Evolutionary conservation across 2,888 invertebrate species (phyloP).

Genomic region (Loripinus fragilis): DNA sequence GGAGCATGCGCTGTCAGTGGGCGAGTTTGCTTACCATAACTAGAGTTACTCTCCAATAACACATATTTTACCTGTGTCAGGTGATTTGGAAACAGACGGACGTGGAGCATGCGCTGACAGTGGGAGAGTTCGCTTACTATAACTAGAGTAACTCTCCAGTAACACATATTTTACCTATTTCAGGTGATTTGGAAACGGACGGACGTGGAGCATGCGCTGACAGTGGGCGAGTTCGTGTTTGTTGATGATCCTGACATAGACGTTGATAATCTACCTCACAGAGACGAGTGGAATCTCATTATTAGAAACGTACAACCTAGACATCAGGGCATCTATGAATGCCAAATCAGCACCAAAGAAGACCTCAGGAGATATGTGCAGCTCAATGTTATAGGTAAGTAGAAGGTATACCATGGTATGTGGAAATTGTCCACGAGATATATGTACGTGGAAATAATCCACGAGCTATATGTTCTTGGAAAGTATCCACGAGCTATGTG

Average conservation of each 20-base stretch:
- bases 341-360: slow-evolving; percentile 73
- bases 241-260: slow-evolving; percentile 62
- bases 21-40: too few relatives aligned
- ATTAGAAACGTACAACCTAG: slow-evolving; percentile 67
- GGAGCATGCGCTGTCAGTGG: slow-evolving; percentile 66
- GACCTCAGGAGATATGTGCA: slow-evolving; percentile 66
- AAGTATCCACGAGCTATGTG: too few relatives aligned
- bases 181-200: slow-evolving; percentile 74
- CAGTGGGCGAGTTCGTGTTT: slow-evolving; percentile 71
- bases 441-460: too few relatives aligned
- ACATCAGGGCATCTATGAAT: slow-evolving; percentile 73
- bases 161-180: not conserved
- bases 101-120: slow-evolving; percentile 64
- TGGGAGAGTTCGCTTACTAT: slow-evolving; percentile 60
- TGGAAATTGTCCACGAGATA: too few relatives aligned
- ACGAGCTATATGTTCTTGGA: too few relatives aligned
- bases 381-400: slow-evolving; percentile 57
- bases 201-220: slow-evolving; percentile 62
- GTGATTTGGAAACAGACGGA: slow-evolving; percentile 71
- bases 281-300: slow-evolving; percentile 68
- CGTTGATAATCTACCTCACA: slow-evolving; percentile 56
- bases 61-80: slow-evolving; percentile 36
- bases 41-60: too few relatives aligned
- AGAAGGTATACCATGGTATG: too few relatives aligned
- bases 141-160: too few relatives aligned